Percentiles rank a stretch among this genome's conserved stretches.
phyloP scores from a whole-genome alignment of 2,113 vertebrate genomes.

The Rhadina sibilatrix region DNA sequence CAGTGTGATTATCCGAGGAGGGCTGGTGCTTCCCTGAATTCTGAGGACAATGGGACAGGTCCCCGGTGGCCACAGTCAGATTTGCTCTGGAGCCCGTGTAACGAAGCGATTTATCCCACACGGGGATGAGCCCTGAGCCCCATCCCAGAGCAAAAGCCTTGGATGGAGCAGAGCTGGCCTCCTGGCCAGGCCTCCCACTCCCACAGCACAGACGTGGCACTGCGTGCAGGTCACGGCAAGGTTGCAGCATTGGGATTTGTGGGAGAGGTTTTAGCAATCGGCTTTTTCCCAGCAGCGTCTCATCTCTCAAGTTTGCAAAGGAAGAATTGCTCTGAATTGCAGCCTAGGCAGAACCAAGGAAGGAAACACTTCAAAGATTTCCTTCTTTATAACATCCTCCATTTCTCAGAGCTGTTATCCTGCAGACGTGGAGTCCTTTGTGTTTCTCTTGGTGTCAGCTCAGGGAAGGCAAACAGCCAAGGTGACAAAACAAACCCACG shows the following conservation, averaged over 20 bases:
- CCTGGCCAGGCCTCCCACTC: background rate
- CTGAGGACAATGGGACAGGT: background rate
- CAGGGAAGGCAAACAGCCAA: background rate
- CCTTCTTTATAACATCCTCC: background rate
- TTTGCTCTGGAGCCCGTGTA: accelerated
- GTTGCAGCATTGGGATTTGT: background rate
- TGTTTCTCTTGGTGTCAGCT: background rate
- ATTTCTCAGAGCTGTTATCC: background rate
- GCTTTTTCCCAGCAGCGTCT: background rate
- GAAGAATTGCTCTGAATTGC: conserved; percentile 1
- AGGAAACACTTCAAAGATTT: conserved; percentile 57
- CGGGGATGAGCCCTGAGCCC: background rate
- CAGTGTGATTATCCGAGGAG: background rate
- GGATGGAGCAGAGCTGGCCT: background rate
- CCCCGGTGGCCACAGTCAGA: background rate
- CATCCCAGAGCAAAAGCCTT: accelerated
- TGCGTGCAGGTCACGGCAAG: accelerated
- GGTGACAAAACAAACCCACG: background rate
- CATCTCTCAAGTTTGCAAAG: conserved; percentile 3
- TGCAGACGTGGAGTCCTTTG: background rate
- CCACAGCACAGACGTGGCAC: background rate
- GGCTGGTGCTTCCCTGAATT: background rate
- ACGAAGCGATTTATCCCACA: accelerated
- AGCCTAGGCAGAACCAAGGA: conserved; percentile 35
- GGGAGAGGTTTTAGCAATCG: background rate